Evolutionary conservation across 92 coral and sea anemone species (phyloP).

Genomic region (Zoanthus sansibaricus): DNA sequence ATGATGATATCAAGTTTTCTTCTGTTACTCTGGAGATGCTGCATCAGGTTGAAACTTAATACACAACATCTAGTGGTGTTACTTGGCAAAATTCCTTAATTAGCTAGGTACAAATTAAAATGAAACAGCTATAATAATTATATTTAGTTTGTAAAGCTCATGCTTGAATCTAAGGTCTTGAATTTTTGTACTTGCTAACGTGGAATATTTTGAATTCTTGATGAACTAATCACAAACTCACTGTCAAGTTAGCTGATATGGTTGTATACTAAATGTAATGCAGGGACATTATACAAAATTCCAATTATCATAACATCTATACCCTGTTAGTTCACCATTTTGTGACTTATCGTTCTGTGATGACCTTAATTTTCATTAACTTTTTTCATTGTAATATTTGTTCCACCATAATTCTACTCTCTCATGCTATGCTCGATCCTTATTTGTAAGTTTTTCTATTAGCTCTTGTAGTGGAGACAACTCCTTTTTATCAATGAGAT

Average conservation of each 20-base stretch:
- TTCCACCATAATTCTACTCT: background rate
- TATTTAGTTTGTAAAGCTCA: too few species aligned
- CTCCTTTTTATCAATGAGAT: slow-evolving; percentile 94
- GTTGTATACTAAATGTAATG: background rate
- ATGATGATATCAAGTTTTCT: too few species aligned
- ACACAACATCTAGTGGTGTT: too few species aligned
- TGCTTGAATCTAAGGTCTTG: too few species aligned
- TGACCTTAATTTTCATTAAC: background rate
- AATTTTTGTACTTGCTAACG: too few species aligned
- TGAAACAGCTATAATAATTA: too few species aligned
- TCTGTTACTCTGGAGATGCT: too few species aligned
- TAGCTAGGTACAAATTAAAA: too few species aligned
- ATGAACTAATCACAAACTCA: background rate
- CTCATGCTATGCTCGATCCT: slow-evolving; percentile 78
- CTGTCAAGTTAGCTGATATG: background rate
- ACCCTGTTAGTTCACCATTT: background rate
- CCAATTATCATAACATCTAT: background rate
- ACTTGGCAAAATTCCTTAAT: too few species aligned
- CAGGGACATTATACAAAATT: background rate
- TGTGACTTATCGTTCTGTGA: background rate
- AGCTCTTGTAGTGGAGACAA: slow-evolving; percentile 96
- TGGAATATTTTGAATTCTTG: too few species aligned
- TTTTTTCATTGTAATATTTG: background rate
- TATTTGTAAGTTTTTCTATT: slow-evolving; percentile 94
- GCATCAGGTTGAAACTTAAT: too few species aligned